Evolutionary conservation across 2,797 vertebrate species (phyloP).

Genomic region (Malurus leucopterus): DNA sequence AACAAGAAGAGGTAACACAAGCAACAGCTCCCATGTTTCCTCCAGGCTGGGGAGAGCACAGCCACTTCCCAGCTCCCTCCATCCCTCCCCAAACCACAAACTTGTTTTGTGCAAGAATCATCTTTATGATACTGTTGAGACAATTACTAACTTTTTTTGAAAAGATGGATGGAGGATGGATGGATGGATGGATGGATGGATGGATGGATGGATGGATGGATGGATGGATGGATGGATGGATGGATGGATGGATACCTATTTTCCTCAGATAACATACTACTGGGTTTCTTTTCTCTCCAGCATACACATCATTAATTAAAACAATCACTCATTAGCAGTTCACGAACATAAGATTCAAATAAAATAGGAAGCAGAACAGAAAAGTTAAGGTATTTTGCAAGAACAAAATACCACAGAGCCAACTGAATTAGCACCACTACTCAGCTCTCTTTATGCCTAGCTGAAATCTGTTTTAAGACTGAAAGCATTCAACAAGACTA

Average conservation of each 20-base stretch:
- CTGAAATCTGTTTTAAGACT: constrained; percentile 26
- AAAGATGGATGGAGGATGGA: not conserved
- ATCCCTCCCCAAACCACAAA: not conserved
- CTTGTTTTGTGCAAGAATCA: not conserved
- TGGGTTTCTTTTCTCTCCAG: not conserved
- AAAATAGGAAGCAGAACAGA: not conserved
- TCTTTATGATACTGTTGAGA: not conserved
- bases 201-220: not conserved
- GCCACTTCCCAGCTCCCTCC: not conserved
- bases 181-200: no score
- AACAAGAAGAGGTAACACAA: not conserved
- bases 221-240: not conserved
- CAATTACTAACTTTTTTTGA: not conserved
- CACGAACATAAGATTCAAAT: not conserved
- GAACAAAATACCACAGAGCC: not conserved
- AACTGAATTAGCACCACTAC: not conserved
- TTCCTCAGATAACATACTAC: not conserved
- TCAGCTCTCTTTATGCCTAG: not conserved
- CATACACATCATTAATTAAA: not conserved
- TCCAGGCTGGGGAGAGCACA: rapidly evolving
- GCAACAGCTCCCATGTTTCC: not conserved
- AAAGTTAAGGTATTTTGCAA: not conserved
- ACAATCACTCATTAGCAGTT: not conserved
- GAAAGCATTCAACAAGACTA: constrained; percentile 19
- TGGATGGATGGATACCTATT: not conserved